A percentile compares a stretch with the other conserved stretches of the same genome.
phyloP scores from a whole-genome alignment of 2,888 invertebrate species.

The Zaprionus lineosus region DNA sequence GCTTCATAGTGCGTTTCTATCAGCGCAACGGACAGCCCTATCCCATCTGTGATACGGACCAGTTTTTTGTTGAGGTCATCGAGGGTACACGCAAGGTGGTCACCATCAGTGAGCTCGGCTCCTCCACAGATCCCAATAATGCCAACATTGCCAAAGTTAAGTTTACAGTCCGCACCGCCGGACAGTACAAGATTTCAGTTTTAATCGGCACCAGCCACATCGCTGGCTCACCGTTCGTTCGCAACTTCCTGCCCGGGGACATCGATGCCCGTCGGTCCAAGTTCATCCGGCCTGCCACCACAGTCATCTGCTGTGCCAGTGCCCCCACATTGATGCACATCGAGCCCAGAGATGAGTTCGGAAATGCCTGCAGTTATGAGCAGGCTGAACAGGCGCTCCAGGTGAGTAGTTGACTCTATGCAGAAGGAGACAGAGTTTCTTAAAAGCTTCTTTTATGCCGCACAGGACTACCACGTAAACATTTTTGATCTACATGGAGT shows the following conservation, averaged over 20 bases:
- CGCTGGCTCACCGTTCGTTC: conserved; percentile 93
- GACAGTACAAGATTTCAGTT: conserved; percentile 93
- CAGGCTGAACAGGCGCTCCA: conserved; percentile 86
- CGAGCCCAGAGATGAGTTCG: conserved; percentile 95
- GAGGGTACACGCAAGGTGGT: conserved; percentile 92
- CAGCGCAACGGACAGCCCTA: conserved; percentile 97
- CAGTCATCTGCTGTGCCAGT: conserved; percentile 91
- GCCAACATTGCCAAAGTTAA: conserved; percentile 94
- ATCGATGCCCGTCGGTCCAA: conserved; percentile 92
- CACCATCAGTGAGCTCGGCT: conserved; percentile 93
- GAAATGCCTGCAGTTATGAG: conserved; percentile 90
- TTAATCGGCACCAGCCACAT: conserved; percentile 92
- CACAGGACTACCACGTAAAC: conserved; percentile 87
- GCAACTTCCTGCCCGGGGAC: conserved; percentile 91
- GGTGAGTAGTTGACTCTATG: conserved; percentile 73
- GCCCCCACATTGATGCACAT: conserved; percentile 90
- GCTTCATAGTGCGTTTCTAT: conserved; percentile 94
- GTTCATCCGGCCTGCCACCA: conserved; percentile 91
- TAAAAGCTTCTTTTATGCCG: too few species aligned
- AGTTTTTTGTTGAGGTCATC: conserved; percentile 92
- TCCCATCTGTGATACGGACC: conserved; percentile 96
- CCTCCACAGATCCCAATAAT: conserved; percentile 91
- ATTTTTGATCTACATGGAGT: conserved; percentile 86
- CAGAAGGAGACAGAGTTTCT: too few species aligned
- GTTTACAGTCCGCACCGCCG: conserved; percentile 95